Conservation (phyloP, 2,113 vertebrate species). For the Bubo bubo region DNA sequence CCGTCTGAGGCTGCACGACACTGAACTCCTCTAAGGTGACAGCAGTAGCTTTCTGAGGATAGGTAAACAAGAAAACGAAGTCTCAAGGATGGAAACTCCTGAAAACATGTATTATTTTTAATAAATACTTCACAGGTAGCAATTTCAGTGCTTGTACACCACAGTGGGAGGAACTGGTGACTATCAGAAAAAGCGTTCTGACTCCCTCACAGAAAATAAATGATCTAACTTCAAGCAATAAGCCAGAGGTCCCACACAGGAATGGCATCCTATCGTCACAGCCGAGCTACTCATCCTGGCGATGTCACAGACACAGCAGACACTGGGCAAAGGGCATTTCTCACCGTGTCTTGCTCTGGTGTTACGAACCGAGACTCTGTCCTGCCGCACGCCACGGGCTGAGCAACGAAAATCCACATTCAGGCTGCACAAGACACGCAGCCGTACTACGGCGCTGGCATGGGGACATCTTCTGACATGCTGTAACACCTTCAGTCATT, state of each 20-base stretch:
- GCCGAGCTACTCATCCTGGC: background rate
- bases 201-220: background rate
- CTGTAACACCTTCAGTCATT: background rate
- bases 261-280: background rate
- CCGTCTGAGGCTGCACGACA: accelerated
- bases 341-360: accelerated
- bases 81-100: background rate
- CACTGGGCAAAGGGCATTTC: background rate
- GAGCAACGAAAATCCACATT: accelerated
- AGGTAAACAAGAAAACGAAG: background rate
- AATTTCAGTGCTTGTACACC: background rate
- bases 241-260: background rate
- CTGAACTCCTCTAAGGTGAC: background rate
- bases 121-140: background rate
- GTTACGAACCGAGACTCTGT: accelerated
- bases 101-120: background rate
- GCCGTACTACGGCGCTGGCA: background rate
- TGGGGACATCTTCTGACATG: background rate
- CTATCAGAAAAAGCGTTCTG: background rate
- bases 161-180: background rate
- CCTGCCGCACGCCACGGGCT: background rate
- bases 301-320: background rate
- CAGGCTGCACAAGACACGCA: background rate
- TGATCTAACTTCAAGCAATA: background rate
- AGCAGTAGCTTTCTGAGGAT: too few species aligned